Conservation (phyloP, 2,113 vertebrate species). For the Heteronetta atricapilla region DNA sequence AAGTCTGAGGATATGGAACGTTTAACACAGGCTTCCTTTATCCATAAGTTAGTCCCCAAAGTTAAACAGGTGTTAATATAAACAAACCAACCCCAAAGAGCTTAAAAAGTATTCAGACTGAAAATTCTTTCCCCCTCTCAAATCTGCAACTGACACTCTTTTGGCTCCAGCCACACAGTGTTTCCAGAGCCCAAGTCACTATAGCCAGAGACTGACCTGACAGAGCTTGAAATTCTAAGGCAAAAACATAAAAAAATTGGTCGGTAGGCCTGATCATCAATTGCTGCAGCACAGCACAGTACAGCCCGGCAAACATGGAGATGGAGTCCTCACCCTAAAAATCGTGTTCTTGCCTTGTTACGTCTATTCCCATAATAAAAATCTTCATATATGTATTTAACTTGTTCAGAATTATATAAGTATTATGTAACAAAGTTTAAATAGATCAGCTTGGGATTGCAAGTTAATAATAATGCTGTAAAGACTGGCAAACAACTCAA, state of each 20-base stretch:
- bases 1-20: background rate
- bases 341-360: background rate
- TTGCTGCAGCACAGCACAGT: background rate
- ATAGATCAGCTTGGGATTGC: background rate
- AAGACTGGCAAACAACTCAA: background rate
- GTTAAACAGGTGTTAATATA: slow-evolving; percentile 69
- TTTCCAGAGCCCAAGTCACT: background rate
- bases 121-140: slow-evolving; percentile 63
- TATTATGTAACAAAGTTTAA: background rate
- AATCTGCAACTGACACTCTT: slow-evolving; percentile 40
- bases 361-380: background rate
- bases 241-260: background rate
- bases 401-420: background rate
- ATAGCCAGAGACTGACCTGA: background rate
- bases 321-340: background rate
- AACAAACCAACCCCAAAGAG: slow-evolving; percentile 61
- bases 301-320: background rate
- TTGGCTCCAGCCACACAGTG: background rate
- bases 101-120: slow-evolving; percentile 44
- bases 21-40: slow-evolving; percentile 60
- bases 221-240: background rate
- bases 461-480: background rate
- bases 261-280: background rate
- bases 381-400: background rate
- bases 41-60: slow-evolving; percentile 45